Conservation (phyloP, 2,888 invertebrate species). For the Drosophila lacicola region DNA sequence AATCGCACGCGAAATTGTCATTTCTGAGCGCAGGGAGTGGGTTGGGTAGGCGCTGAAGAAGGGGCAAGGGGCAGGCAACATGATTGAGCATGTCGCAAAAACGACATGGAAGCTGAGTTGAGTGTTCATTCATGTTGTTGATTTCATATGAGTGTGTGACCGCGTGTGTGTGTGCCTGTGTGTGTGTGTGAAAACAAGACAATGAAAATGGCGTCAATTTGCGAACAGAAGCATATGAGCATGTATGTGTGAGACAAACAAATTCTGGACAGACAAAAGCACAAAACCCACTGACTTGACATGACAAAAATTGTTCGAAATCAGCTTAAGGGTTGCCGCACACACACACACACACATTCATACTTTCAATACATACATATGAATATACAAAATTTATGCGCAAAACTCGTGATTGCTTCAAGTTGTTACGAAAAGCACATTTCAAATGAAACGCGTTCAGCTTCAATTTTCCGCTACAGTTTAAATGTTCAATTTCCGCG, state of each 20-base stretch:
- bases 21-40: constrained; percentile 38
- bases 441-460: constrained; percentile 29
- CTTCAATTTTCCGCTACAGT: not conserved
- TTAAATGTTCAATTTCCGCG: constrained; percentile 15
- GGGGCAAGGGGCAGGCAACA: constrained; percentile 27
- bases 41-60: not conserved
- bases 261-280: constrained; percentile 49
- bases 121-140: constrained; percentile 77
- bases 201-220: constrained; percentile 78
- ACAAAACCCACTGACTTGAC: constrained; percentile 58
- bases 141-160: constrained; percentile 34
- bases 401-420: constrained; percentile 61
- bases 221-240: constrained; percentile 37
- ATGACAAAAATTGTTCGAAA: constrained; percentile 52
- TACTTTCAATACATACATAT: constrained; percentile 3
- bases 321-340: constrained; percentile 54
- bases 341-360: constrained; percentile 24
- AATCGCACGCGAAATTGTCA: constrained; percentile 82
- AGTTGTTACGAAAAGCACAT: constrained; percentile 38
- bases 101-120: constrained; percentile 74
- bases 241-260: constrained; percentile 7
- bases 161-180: constrained; percentile 13
- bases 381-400: constrained; percentile 65
- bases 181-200: constrained; percentile 48
- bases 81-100: constrained; percentile 74